These are phyloP conservation scores for Vespertilio murinus DNA, from an alignment of 2,797 vertebrate species.

Conservation along the genomic window DNA sequence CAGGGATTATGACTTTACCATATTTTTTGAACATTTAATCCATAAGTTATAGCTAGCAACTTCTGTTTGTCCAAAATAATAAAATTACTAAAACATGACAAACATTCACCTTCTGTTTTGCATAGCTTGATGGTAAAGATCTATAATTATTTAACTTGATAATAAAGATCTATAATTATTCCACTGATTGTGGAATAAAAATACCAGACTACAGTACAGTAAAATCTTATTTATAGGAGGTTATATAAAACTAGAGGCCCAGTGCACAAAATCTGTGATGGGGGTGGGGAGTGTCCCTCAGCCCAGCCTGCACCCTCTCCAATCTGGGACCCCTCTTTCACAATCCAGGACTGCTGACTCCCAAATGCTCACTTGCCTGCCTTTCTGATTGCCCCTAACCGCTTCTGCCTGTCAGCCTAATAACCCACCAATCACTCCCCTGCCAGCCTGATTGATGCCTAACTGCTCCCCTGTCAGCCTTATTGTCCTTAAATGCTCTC, in stretches of 20 bases:
- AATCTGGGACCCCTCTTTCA: no score
- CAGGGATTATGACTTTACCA: neutral
- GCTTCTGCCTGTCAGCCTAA: no score
- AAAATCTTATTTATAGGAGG: neutral
- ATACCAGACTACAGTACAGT: neutral
- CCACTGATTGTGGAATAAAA: conserved; percentile 19
- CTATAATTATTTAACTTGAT: conserved; percentile 30
- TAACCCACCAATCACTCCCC: no score
- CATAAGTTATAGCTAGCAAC: neutral
- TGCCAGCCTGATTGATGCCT: no score
- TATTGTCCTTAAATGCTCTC: no score
- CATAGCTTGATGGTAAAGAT: neutral
- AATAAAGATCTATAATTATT: conserved; percentile 26
- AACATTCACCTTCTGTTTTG: neutral
- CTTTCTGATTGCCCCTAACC: no score
- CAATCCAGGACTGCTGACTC: no score
- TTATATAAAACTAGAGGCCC: neutral
- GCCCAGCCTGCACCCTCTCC: no score
- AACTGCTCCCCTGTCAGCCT: no score
- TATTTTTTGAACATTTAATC: neutral
- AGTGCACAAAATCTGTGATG: no score
- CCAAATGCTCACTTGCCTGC: no score
- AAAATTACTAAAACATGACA: neutral
- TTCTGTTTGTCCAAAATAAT: neutral
- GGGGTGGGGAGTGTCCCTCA: no score